Evolutionary conservation across 2,113 vertebrate genomes (phyloP), one percentile per base, ranked within the genome.

Genomic region (Daboia siamensis): DNA sequence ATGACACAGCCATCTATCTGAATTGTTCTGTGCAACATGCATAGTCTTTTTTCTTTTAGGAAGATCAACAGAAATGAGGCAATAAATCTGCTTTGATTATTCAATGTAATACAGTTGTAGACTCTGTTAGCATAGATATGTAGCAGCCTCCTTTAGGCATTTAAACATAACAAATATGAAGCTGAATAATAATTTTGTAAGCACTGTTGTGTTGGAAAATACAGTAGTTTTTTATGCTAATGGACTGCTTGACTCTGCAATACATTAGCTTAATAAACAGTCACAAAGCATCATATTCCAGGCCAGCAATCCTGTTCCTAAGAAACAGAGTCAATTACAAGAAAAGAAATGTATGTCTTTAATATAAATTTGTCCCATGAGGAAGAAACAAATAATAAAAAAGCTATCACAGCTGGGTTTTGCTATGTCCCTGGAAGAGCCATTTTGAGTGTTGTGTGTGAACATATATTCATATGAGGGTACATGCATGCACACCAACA

Each of bases 61-160:
- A 74, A 84, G 80, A 29, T 29, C 59, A 80, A 85, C 88, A 69
- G 90, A 56, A 93, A 52, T 74, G 90, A 85, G 86, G 86, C 54
- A 59, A 85, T 61, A 52, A 91, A 91, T 89, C 61, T 55, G 54
- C 84, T 89, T 85, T 90, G 89, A 93, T 90, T 74, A 48, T 39
- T 87, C 52, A 88, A 57, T 88, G 52, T 90, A 74, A n/a, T 74
- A 93, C 11, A 87, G 85, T 3, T 69, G 48, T 39, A 55, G 48
- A 69, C 44, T 7, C 10, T 52, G 64, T 93, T 86, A 90, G 55
- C 51, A 54, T 44, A 59, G 48, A 87, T 52, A 54, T 21, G 20
- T 51, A 59, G 56, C 46, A 86, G 23, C 3, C 23, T 33, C 33
- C 26, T 86, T 46, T n/a, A 54, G 23, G 17, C 44, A 48, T 52